Base-by-base conservation (phyloP, 2,888 invertebrate genomes). In the Leptinotarsa tumamoca region DNA sequence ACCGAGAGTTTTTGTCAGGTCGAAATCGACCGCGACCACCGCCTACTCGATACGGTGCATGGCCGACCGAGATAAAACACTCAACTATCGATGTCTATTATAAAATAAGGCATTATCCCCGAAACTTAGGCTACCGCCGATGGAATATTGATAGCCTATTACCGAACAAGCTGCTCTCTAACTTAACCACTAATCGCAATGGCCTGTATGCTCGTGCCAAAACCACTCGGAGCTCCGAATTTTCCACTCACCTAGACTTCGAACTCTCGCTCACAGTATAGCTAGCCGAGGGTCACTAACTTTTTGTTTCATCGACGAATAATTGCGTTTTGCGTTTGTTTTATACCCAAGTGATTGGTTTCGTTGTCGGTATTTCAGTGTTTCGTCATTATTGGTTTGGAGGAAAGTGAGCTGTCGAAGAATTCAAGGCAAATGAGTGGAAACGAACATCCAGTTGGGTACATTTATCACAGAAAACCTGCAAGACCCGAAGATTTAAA, bases 51-150 rank as follows among this genome's bases (percentile, higher is more conserved):
- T n/a, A n/a, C n/a, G 43, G 43, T 69, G 56, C 69, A 69, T 69
- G 69, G 54, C 69, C 56, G 15, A 51, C 27, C 69, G 56, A 56
- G 69, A 69, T 69, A 69, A 69, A 69, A 54, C 69, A 56, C 56
- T 54, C 69, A 14, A 56, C 54, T 69, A 69, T 56, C 69, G 69
- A 69, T 69, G 69, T 69, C 69, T 54, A 70, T 76, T 71, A 76
- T 76, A 76, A 76, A 76, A 76, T 76, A 67, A 71, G 71, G 76
- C 58, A 71, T 71, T 76, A 76, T 76, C 73, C 70, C 56, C 73
- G 43, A 73, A 76, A 76, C 70, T 76, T n/a, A 33, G 76, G 73
- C 63, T 70, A 66, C 67, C 71, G 51, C 73, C 73, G 70, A 71
- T 73, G 67, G 76, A 73, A 76, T 76, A 73, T 76, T 73, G 70